Base-by-base conservation (phyloP, 2,113 vertebrate species). In the Eleginops maclovinus region DNA sequence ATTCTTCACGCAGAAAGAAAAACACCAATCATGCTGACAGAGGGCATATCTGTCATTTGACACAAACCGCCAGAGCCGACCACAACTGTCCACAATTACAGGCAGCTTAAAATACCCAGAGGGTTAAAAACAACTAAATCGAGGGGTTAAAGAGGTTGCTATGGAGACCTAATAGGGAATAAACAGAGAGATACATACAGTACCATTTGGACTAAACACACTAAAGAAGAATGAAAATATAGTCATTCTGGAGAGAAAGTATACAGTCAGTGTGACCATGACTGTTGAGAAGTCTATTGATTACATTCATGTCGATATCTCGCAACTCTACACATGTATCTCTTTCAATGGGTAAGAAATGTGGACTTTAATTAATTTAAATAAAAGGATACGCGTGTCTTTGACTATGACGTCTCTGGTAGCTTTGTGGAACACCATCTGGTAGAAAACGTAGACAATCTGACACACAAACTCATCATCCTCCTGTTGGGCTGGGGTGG, bases 381-480 rank as follows among this genome's bases (percentile, higher is more conserved):
- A 47, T 22, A 28, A 2, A 21, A 96, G 95, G 97, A 98, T 98
- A 99, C 96, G 96, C 0, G 96, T 98, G 86, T 98, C 96, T 78
- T 97, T 97, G 90, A 98, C 95, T 88, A 99, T 97, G 86, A 99
- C 96, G 70, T 99, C 97, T 90, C 97, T 95, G 3, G 97, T 99
- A 31, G 96, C 97, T 91, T 98, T 95, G 87, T 99, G 97, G 85
- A 98, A 99, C 72, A 98, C 97, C 97, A 98, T 98, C 92, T 98
- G 97, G 89, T 98, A 98, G 93, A 98, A 99, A 13, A 99, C 97
- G 79, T 97, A 99, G 31, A 97, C 95, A 70, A 99, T 99, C 90
- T 99, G 97, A 92, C 97, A 98, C 44, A 98, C 97, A 93, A 99
- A 98, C 86, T 99, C 97, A 80, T 99, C 97, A 51, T 99, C 97